Conservation (phyloP, 2,113 vertebrate species). For the Clarias batrachus region DNA sequence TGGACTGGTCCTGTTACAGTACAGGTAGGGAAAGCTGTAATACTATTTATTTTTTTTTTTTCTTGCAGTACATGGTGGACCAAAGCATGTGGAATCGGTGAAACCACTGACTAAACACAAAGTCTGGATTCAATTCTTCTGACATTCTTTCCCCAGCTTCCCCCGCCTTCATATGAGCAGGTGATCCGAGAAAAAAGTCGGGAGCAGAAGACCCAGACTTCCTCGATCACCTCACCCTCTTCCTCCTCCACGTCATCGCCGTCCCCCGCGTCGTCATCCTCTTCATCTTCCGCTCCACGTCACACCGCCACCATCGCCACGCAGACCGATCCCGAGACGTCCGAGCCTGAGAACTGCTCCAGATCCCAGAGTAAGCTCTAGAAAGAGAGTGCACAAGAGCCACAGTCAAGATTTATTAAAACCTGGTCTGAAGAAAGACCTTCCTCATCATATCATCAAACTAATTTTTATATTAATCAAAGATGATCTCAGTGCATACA, state of each 20-base stretch:
- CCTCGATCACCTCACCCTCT: slow-evolving; percentile 63
- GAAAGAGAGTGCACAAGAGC: background rate
- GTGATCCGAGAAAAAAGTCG: slow-evolving; percentile 96
- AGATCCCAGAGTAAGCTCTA: slow-evolving; percentile 48
- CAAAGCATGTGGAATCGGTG: background rate
- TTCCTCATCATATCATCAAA: background rate
- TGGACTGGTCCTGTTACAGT: slow-evolving; percentile 84
- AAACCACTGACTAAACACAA: background rate
- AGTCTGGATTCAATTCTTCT: background rate
- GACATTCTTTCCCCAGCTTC: slow-evolving; percentile 65
- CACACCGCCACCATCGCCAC: slow-evolving; percentile 85
- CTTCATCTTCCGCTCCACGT: slow-evolving; percentile 41
- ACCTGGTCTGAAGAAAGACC: background rate
- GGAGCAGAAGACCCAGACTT: slow-evolving; percentile 71
- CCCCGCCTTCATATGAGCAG: slow-evolving; percentile 95
- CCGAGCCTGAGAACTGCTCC: slow-evolving; percentile 66
- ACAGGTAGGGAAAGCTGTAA: slow-evolving; percentile 72
- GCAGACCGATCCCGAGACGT: slow-evolving; percentile 83
- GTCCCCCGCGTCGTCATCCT: slow-evolving; percentile 9
- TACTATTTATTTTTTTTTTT: too few relatives aligned
- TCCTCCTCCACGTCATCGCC: background rate
- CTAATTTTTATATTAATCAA: too few relatives aligned
- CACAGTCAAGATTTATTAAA: background rate
- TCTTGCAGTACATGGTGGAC: background rate
- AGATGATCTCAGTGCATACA: too few relatives aligned